A percentile compares a stretch with the other conserved stretches of the same genome.
Evolutionary conservation across 2,797 vertebrate species (phyloP).

Genomic region (Poecile montanus): DNA sequence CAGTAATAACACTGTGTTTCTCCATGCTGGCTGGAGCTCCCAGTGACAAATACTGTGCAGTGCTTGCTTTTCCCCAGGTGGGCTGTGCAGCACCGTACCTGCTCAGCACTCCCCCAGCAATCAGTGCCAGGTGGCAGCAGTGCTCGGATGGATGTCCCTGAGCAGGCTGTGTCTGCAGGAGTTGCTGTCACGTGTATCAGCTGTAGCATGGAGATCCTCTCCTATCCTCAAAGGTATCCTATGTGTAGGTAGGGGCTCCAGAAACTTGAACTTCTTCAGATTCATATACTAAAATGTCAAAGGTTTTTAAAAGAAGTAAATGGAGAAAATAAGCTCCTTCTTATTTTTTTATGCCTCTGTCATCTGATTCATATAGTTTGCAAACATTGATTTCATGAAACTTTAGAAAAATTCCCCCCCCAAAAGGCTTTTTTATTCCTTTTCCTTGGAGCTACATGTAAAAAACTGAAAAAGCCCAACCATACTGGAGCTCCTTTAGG

Average conservation of each 20-base stretch:
- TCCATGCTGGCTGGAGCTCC: neutral
- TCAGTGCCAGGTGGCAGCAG: neutral
- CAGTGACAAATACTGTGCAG: neutral
- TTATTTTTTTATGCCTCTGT: neutral
- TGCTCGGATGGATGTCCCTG: accelerated
- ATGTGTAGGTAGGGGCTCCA: neutral
- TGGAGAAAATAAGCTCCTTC: neutral
- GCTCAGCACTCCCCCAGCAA: accelerated
- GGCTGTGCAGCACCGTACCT: accelerated
- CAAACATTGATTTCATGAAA: neutral
- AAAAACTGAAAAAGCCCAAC: neutral
- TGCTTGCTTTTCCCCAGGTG: neutral
- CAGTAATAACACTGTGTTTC: neutral
- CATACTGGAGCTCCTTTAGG: neutral
- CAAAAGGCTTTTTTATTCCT: neutral
- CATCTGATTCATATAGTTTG: neutral
- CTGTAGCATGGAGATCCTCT: neutral
- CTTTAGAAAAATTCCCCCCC: neutral
- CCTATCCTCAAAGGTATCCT: neutral
- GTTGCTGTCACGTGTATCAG: accelerated
- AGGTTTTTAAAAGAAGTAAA: neutral
- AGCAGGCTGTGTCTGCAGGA: neutral
- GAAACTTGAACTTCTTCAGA: neutral
- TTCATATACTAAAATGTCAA: neutral
- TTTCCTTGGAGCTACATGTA: neutral